Base-by-base conservation (phyloP, 1,140 invertebrate genomes). In the Aphaenogaster ashmeadi region DNA sequence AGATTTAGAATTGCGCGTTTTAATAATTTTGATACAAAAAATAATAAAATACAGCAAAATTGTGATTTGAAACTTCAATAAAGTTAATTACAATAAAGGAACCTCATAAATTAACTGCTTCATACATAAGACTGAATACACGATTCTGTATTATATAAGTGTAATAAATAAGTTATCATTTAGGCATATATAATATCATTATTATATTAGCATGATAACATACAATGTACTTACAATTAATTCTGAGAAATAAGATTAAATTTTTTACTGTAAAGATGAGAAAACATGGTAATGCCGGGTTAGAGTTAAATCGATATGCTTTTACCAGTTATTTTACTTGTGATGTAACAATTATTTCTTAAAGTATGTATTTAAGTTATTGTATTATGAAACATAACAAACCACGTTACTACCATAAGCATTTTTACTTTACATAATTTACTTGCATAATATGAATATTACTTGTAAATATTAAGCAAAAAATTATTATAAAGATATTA, bases 81-180 rank as follows among this genome's bases (percentile, higher is more conserved):
- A 27, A 81, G 15, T 54, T 54, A 1, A 21, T 79, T 52, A 38
- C 6, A 50, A 66, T 36, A 18, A 41, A 44, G 0, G 7, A 66
- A 11, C 7, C 1, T 44, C 21, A 44, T n/a, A 52, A 38, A 66
- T 66, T 69, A 38, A 50, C 21, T 54, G 38, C 50, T 72, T 56
- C 15, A 44, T 71, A n/a, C 13, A 81, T 50, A 62, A 84, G 69
- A 84, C 80, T 84, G 80, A 83, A 47, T 58, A 72, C 6, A 21
- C 5, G 8, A 60, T 83, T 54, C 13, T 38, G 7, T 21, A 58
- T 66, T 69, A 38, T 80, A 80, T 64, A 69, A 21, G 67, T 27
- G 3, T 74, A 83, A 18, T 18, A 71, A 74, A 7, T 58, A 80
- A 67, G 36, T 54, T 27, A 15, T 50, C 72, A 13, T 47, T 56